Evolutionary conservation across 2,797 vertebrate species (phyloP).

Genomic region (Muraenolepis orangiensis): DNA sequence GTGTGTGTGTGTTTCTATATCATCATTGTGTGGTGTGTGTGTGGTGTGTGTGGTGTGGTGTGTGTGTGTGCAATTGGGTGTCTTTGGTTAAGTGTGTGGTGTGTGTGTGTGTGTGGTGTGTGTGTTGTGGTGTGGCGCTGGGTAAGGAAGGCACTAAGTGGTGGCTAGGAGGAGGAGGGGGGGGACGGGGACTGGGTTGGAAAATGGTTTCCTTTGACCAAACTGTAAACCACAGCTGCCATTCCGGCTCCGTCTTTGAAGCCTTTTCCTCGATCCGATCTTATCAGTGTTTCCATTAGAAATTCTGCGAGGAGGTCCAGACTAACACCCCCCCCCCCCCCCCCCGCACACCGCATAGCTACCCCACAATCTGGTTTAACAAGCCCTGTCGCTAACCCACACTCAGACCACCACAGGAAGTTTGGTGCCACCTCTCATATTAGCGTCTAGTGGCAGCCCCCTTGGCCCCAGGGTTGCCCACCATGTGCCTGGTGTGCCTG

Average conservation of each 20-base stretch:
- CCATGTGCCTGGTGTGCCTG: slow-evolving; percentile 11
- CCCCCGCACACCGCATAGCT: slow-evolving; percentile 1
- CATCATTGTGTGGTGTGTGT: no score
- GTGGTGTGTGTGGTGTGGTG: no score
- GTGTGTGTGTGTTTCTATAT: background rate
- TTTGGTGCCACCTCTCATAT: slow-evolving; percentile 8
- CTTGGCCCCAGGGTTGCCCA: slow-evolving; percentile 4
- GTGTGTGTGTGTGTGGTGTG: background rate
- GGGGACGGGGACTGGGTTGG: no score
- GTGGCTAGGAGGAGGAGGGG: slow-evolving; percentile 18
- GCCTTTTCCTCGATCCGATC: background rate
- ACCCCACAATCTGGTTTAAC: background rate
- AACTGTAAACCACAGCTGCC: slow-evolving; percentile 12
- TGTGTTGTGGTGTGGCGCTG: slow-evolving; percentile 4
- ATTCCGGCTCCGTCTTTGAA: slow-evolving; percentile 1
- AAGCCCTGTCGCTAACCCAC: background rate
- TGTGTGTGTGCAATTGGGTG: background rate
- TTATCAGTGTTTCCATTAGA: background rate
- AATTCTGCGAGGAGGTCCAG: background rate
- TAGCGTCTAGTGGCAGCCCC: background rate
- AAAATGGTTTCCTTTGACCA: slow-evolving; percentile 23
- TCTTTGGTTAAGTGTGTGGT: no score
- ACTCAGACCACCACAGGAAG: slow-evolving; percentile 1
- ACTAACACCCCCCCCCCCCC: background rate
- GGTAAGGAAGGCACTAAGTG: slow-evolving; percentile 2